These are phyloP conservation scores for Papilio glaucus DNA, from an alignment of 1,140 invertebrate species.

Conservation along the genomic window DNA sequence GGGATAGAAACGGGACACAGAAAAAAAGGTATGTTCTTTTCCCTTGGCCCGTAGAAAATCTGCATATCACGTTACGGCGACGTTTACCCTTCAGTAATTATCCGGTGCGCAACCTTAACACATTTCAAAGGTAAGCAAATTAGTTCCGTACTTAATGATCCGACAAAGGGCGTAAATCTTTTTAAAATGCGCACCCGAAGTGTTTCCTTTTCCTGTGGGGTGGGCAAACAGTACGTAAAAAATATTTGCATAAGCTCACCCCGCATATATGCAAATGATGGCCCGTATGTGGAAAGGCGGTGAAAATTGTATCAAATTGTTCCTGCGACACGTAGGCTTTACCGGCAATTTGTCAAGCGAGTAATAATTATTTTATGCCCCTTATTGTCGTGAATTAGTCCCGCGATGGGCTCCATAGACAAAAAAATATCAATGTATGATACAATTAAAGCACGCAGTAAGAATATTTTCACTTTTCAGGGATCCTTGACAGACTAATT, in stretches of 20 bases:
- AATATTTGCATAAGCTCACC: constrained; percentile 79
- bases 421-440: constrained; percentile 24
- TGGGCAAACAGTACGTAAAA: constrained; percentile 75
- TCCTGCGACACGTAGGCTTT: constrained; percentile 75
- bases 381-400: constrained; percentile 59
- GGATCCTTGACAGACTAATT: neutral
- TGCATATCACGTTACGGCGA: constrained; percentile 77
- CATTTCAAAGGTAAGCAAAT: constrained; percentile 83
- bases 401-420: constrained; percentile 45
- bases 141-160: constrained; percentile 82
- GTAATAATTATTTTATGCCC: constrained; percentile 76
- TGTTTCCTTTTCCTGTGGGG: constrained; percentile 76
- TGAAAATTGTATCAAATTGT: constrained; percentile 83
- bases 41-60: constrained; percentile 55
- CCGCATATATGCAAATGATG: constrained; percentile 76
- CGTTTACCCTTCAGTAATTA: constrained; percentile 72
- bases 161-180: constrained; percentile 83
- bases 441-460: neutral
- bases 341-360: constrained; percentile 78
- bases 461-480: neutral
- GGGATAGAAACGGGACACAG: neutral
- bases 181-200: constrained; percentile 75
- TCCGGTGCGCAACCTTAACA: constrained; percentile 75
- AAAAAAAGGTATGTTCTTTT: constrained; percentile 39
- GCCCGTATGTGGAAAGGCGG: constrained; percentile 71